A percentile compares a stretch with the other conserved stretches of the same genome.
These are phyloP conservation scores for Tuta absoluta DNA, from an alignment of 2,888 invertebrate species.

Conservation along the genomic window DNA sequence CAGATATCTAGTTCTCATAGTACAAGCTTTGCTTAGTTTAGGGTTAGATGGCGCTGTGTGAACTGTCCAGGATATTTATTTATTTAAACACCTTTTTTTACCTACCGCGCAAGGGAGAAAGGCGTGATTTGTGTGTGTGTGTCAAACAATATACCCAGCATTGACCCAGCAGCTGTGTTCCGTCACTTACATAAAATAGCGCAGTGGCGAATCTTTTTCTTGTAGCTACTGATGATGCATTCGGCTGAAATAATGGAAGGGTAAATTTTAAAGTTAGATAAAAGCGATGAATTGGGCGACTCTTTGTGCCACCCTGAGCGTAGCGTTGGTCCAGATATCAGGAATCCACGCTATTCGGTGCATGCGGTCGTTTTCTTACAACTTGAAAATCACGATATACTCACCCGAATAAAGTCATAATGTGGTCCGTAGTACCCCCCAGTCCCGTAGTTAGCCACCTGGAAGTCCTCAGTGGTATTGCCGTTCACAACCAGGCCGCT, in stretches of 20 bases:
- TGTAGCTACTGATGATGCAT: conserved; percentile 43
- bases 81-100: too few relatives aligned
- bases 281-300: conserved; percentile 90
- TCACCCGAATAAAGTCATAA: conserved; percentile 89
- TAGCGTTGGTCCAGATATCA: conserved; percentile 86
- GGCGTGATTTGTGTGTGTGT: too few relatives aligned
- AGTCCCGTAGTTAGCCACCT: conserved; percentile 96
- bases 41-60: too few relatives aligned
- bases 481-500: conserved; percentile 85
- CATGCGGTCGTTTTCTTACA: conserved; percentile 88
- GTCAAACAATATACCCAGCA: too few relatives aligned
- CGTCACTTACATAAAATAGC: conserved; percentile 8
- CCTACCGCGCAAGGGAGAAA: too few relatives aligned
- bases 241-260: not conserved
- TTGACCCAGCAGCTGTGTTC: too few relatives aligned
- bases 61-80: too few relatives aligned
- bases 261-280: not conserved
- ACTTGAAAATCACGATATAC: conserved; percentile 31
- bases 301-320: conserved; percentile 85
- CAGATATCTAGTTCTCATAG: too few relatives aligned
- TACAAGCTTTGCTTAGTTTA: too few relatives aligned
- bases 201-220: not conserved
- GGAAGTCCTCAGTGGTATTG: conserved; percentile 93
- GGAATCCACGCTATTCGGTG: conserved; percentile 96
- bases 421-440: conserved; percentile 98